Base-by-base conservation (phyloP, 2,888 invertebrate species). In the Orthosia cruda region DNA sequence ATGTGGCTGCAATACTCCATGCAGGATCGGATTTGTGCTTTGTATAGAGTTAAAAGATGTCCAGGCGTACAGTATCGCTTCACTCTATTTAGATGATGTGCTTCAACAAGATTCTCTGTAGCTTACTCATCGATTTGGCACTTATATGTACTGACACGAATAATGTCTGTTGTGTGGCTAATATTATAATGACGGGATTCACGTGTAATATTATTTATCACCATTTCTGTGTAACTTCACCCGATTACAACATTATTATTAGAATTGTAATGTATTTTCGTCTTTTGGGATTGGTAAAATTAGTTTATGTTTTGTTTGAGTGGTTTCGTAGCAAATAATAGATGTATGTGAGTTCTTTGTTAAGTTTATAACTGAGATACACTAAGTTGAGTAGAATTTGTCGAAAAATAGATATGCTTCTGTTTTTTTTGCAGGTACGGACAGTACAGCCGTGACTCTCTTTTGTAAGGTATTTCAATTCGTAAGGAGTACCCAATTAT, bases 121-220 rank as follows among this genome's bases (percentile, higher is more conserved):
- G 16, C 64, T 79, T 79, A 65, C 74, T 81, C 84, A 81, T 57
- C 55, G 64, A 79, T 67, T 79, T 81, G 81, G 81, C 81, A 79
- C 84, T 74, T 64, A 70, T 50, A 74, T 70, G 12, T 49, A 64
- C 62, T 77, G 61, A 62, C 54, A 57, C 67, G 63, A 62, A 5
- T 50, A n/a, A 66, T 32, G 47, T 15, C 52, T 62, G 73, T 63
- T 83, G 58, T 69, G 47, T 26, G 23, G 54, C 57, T 61, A 79
- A 67, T 61, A 74, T 80, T 70, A 61, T 59, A 74, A 70, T 70
- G 74, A 61, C 63, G 16, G 32, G 55, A 1, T 83, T 74, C 81
- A 84, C 80, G 81, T 79, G 80, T 61, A 61, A 12, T 55, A 45
- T 79, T 69, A 81, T 80, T 84, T 83, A 82, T 82, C 47, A 54